Conservation (phyloP, 2,797 vertebrate genomes). For the Propithecus deckenii region DNA sequence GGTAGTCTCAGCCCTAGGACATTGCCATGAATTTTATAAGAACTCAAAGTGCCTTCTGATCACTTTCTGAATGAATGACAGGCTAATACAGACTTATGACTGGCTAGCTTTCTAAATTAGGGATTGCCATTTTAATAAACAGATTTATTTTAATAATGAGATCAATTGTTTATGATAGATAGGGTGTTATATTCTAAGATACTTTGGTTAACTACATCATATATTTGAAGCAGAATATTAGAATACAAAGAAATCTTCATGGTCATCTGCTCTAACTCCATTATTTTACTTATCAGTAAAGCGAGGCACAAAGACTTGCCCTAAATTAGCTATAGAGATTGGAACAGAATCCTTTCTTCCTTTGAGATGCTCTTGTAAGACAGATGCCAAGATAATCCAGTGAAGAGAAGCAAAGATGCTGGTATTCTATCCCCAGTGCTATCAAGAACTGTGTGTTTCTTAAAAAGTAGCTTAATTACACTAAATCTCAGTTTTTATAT, state of each 20-base stretch:
- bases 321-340: background rate
- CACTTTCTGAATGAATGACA: background rate
- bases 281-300: background rate
- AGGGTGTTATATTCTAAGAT: background rate
- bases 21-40: background rate
- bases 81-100: background rate
- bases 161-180: background rate
- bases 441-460: background rate
- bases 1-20: background rate
- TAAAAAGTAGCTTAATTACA: background rate
- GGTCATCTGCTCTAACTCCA: background rate
- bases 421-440: background rate
- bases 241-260: background rate
- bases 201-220: background rate
- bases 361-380: background rate
- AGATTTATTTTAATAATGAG: background rate
- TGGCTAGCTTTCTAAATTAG: background rate
- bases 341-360: background rate
- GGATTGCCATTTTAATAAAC: constrained; percentile 28
- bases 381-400: background rate
- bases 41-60: background rate
- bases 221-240: constrained; percentile 3
- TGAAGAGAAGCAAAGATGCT: background rate
- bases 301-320: background rate
- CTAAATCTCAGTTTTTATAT: constrained; percentile 1